phyloP scores from a whole-genome alignment of 2,888 invertebrate species.

The Apeira syringaria region DNA sequence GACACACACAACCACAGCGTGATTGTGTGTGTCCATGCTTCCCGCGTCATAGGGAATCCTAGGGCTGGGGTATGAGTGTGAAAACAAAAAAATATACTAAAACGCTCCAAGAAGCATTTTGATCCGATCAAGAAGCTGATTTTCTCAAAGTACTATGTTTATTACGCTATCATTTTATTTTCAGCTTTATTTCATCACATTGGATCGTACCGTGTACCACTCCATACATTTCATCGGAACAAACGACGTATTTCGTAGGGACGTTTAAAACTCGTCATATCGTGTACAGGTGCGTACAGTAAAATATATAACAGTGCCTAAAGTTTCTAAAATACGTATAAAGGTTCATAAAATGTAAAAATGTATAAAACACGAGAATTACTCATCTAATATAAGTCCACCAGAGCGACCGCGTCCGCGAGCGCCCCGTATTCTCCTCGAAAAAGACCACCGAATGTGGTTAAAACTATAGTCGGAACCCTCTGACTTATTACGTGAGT shows the following conservation, averaged over 20 bases:
- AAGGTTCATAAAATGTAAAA: neutral
- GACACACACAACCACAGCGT: too few species aligned
- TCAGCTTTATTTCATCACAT: slow-evolving; percentile 27
- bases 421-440: too few species aligned
- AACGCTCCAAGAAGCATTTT: too few species aligned
- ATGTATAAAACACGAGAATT: neutral
- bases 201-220: slow-evolving; percentile 26
- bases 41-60: too few species aligned
- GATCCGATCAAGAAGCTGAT: slow-evolving; percentile 3
- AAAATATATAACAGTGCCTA: slow-evolving; percentile 4
- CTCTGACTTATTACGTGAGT: too few species aligned
- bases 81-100: too few species aligned
- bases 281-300: slow-evolving; percentile 5
- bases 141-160: neutral
- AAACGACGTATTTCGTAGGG: slow-evolving; percentile 23
- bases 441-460: too few species aligned
- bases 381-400: too few species aligned
- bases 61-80: too few species aligned
- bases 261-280: slow-evolving; percentile 37
- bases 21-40: too few species aligned
- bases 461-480: too few species aligned
- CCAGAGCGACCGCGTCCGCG: too few species aligned
- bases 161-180: slow-evolving; percentile 14
- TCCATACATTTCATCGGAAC: slow-evolving; percentile 29
- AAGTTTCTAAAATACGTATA: neutral